Percentiles rank a stretch among this genome's conserved stretches.
Evolutionary conservation across 2,888 invertebrate species (phyloP).

Genomic region (Agrochola circellaris): DNA sequence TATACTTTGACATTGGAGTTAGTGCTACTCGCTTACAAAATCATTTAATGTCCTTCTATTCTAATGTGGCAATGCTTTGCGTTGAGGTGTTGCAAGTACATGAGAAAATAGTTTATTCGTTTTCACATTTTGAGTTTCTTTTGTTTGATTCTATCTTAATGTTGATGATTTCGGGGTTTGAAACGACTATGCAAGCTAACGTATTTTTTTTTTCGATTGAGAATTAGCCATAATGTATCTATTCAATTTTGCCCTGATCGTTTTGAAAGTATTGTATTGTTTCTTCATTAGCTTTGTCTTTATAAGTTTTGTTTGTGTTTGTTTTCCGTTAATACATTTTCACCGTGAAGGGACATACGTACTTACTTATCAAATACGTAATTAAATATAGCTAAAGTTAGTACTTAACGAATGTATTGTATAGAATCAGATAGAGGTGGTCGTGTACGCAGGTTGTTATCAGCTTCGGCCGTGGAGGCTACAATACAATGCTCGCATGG

Average conservation of each 20-base stretch:
- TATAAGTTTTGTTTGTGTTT: conserved; percentile 1
- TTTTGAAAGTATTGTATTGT: not conserved
- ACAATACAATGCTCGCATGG: conserved; percentile 75
- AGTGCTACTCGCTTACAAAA: conserved; percentile 17
- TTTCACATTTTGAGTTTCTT: not conserved
- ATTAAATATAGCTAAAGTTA: conserved; percentile 39
- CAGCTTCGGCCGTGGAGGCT: conserved; percentile 76
- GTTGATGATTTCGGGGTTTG: not conserved
- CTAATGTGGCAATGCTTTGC: conserved; percentile 41
- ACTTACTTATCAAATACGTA: conserved; percentile 20
- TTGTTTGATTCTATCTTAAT: not conserved
- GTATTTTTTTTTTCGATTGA: not conserved
- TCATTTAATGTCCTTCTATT: conserved; percentile 43
- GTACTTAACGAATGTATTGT: conserved; percentile 38
- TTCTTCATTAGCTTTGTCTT: conserved; percentile 4
- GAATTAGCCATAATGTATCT: not conserved
- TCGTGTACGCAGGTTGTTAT: conserved; percentile 78
- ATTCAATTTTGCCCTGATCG: not conserved
- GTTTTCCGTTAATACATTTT: conserved; percentile 18
- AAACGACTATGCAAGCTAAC: not conserved
- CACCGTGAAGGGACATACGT: conserved; percentile 5
- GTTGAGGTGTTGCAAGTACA: conserved; percentile 36
- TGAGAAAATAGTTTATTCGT: not conserved
- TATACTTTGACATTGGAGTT: conserved; percentile 33
- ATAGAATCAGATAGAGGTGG: conserved; percentile 54